Conservation (phyloP, 2,888 invertebrate species). For the Glaucopsyche alexis region DNA sequence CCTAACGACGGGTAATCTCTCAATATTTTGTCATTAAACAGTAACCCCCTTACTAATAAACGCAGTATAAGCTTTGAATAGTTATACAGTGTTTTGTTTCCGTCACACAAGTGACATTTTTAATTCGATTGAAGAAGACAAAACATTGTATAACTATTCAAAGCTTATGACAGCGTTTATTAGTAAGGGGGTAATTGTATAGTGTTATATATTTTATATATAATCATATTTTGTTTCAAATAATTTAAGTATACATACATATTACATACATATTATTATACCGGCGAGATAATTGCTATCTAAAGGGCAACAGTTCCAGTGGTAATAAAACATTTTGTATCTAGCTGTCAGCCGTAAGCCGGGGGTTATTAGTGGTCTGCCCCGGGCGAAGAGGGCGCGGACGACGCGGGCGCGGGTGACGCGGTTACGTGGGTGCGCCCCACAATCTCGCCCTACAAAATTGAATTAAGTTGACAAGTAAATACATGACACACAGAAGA, state of each 20-base stretch:
- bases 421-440: constrained; percentile 31
- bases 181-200: too few species aligned
- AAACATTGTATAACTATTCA: too few species aligned
- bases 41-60: too few species aligned
- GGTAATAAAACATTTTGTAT: constrained; percentile 41
- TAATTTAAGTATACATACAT: neutral
- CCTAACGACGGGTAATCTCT: neutral
- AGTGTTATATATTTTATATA: too few species aligned
- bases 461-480: constrained; percentile 60
- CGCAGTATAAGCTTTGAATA: too few species aligned
- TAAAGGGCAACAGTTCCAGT: constrained; percentile 32
- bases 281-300: neutral
- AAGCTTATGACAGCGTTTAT: too few species aligned
- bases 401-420: neutral
- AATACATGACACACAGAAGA: constrained; percentile 23
- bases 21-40: neutral
- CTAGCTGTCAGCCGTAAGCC: constrained; percentile 42
- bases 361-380: constrained; percentile 43
- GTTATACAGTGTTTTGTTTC: too few species aligned
- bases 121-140: too few species aligned
- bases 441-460: constrained; percentile 55
- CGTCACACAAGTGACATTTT: too few species aligned
- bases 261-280: neutral
- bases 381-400: constrained; percentile 25
- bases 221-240: neutral